Evolutionary conservation across 2,888 invertebrate species (phyloP).

Genomic region (Liopterus haemorrhoidalis): DNA sequence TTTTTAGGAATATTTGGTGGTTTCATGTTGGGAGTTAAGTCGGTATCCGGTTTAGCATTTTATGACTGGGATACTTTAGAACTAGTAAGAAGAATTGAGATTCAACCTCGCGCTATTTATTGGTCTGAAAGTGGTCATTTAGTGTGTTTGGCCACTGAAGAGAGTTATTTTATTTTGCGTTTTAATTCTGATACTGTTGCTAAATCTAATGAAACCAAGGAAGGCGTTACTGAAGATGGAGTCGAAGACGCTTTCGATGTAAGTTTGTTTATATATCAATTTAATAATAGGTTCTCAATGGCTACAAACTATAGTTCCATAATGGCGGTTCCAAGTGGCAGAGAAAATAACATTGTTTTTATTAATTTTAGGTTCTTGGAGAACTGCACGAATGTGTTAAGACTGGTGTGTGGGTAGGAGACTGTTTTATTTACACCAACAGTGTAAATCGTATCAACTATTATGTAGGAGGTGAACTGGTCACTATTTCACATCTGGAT

Average conservation of each 20-base stretch:
- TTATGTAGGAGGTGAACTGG: slow-evolving; percentile 98
- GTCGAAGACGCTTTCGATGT: slow-evolving; percentile 96
- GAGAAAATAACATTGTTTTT: too few species aligned
- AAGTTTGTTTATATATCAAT: slow-evolving; percentile 29
- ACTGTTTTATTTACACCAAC: slow-evolving; percentile 99
- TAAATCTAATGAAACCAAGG: slow-evolving; percentile 67
- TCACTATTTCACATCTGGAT: slow-evolving; percentile 96
- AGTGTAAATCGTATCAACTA: slow-evolving; percentile 96
- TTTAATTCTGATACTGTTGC: slow-evolving; percentile 81
- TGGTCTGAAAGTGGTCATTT: slow-evolving; percentile 96
- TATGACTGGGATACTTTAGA: slow-evolving; percentile 97
- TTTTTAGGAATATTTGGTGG: slow-evolving; percentile 81
- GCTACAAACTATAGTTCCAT: background rate
- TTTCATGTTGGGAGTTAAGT: slow-evolving; percentile 82
- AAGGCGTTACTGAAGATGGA: slow-evolving; percentile 80
- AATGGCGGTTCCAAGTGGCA: too few species aligned
- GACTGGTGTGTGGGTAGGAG: slow-evolving; percentile 96
- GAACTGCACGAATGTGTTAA: slow-evolving; percentile 88
- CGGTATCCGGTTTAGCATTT: slow-evolving; percentile 86
- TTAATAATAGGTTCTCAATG: background rate
- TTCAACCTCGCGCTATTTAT: slow-evolving; percentile 86
- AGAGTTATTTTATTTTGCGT: slow-evolving; percentile 88
- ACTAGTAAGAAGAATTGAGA: slow-evolving; percentile 91
- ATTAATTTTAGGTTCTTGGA: slow-evolving; percentile 59
- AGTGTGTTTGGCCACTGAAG: slow-evolving; percentile 91